Base-by-base conservation (phyloP, 2,888 invertebrate species). In the Alsophila aescularia region DNA sequence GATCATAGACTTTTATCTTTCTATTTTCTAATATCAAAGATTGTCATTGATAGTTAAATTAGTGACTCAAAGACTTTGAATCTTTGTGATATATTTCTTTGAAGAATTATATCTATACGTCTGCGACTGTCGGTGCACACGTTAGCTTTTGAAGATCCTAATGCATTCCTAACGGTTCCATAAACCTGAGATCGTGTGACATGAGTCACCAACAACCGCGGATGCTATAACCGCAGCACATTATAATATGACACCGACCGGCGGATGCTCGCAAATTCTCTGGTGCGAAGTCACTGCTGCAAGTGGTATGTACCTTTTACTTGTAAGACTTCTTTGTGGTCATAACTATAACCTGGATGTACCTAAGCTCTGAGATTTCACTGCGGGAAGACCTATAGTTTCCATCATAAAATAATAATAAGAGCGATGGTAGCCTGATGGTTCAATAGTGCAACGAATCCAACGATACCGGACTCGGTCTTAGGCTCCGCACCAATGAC, bases 241-340 rank as follows among this genome's bases (percentile, higher is more conserved):
- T 47, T 36, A 49, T 49, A 13, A 42, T 47, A 42, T 47, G 40
- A 34, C 44, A 13, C 32, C 13, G 10, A 21, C 48, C 58, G 18
- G 47, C 75, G 79, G 84, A 80, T 78, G 70, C 58, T 58, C 34
- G 52, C 58, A 58, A 76, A 83, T 83, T 79, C 82, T 75, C 84
- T 81, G 74, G 79, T 83, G 81, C 62, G 56, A 69, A 50, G 51
- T 44, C 50, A 62, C 58, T 47, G 69, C 61, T 67, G 53, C 58
- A 58, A 66, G 62, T 24, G 24, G 2, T 14, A 6, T n/a, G 12
- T 12, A 14, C 52, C 55, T 51, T 42, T 51, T 42, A 39, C 47
- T 64, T 56, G 52, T 66, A 58, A 56, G 52, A 44, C 53, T 60
- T 58, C 58, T 47, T 6, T 36, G 52, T 52, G 56, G 54, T 51